Base-by-base conservation (phyloP, 2,797 vertebrate genomes). In the Anguilla pacifica region DNA sequence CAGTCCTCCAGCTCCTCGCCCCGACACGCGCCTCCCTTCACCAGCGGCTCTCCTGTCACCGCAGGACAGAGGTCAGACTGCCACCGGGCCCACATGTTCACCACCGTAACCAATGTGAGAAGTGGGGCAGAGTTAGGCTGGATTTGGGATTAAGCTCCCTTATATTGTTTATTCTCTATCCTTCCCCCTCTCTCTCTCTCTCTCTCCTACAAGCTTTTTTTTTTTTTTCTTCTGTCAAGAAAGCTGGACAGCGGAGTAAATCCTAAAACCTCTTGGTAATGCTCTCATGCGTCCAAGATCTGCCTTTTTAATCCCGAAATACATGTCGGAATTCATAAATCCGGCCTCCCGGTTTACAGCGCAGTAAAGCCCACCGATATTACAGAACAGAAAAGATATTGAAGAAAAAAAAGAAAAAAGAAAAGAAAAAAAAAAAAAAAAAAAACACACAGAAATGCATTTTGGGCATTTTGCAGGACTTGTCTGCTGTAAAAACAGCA, bases 241-340 rank as follows among this genome's bases (percentile, higher is more conserved):
- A 94, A 95, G 94, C 93, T 93, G 94, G 94, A 94, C 95, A 92
- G 93, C 93, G 90, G 93, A 92, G 92, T 94, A 96, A 39, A 96
- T 96, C 95, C 92, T 94, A 94, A 94, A 94, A 92, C 93, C 94
- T 93, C 1, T 55, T 91, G 93, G 92, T 95, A 95, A 96, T 95
- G 93, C 95, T 94, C 94, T 94, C 93, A 92, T 92, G 93, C 92
- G 88, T 93, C 92, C 89, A 94, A 95, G 94, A 96, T 95, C 94
- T 93, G 93, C 93, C 86, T 91, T 61, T 93, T 93, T 91, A 95
- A 96, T 96, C 95, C 94, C 91, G 88, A 95, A 91, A 93, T 94
- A 91, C 93, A 95, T 93, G 93, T 92, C 92, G 93, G 91, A 92
- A 92, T 94, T 94, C 93, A 95, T 93, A 94, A 94, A 95, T 95